Evolutionary conservation across 2,113 vertebrate genomes (phyloP).

Genomic region (Caracal caracal): DNA sequence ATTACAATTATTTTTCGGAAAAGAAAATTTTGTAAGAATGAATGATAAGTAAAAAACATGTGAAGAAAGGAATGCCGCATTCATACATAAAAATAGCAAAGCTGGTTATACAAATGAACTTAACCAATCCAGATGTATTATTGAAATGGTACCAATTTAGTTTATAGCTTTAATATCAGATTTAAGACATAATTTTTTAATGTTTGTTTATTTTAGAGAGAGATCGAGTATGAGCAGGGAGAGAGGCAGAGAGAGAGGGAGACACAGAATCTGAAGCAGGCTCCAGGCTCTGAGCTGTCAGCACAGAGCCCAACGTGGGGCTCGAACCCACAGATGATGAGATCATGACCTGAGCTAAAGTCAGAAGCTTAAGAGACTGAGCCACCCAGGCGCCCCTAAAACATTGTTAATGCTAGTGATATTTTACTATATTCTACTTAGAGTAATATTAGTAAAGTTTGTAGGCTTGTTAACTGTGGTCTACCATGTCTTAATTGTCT

Average conservation of each 20-base stretch:
- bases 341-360: too few species aligned
- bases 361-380: too few species aligned
- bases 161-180: conserved; percentile 13
- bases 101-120: neutral
- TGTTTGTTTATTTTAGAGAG: too few species aligned
- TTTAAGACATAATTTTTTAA: neutral
- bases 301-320: too few species aligned
- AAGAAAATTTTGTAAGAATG: conserved; percentile 18
- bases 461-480: neutral
- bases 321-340: too few species aligned
- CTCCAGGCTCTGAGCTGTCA: too few species aligned
- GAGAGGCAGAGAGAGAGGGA: too few species aligned
- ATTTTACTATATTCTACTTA: conserved; percentile 37
- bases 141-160: conserved; percentile 32
- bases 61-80: neutral
- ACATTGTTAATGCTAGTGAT: conserved; percentile 7
- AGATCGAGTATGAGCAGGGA: too few species aligned
- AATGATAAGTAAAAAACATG: conserved; percentile 22
- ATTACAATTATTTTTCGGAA: conserved; percentile 25
- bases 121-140: neutral
- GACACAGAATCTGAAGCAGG: too few species aligned
- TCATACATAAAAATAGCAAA: conserved; percentile 30
- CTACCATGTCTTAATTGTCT: neutral
- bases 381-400: neutral
- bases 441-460: neutral